Evolutionary conservation across 2,113 vertebrate species (phyloP).

Genomic region (Phalacrocorax aristotelis): DNA sequence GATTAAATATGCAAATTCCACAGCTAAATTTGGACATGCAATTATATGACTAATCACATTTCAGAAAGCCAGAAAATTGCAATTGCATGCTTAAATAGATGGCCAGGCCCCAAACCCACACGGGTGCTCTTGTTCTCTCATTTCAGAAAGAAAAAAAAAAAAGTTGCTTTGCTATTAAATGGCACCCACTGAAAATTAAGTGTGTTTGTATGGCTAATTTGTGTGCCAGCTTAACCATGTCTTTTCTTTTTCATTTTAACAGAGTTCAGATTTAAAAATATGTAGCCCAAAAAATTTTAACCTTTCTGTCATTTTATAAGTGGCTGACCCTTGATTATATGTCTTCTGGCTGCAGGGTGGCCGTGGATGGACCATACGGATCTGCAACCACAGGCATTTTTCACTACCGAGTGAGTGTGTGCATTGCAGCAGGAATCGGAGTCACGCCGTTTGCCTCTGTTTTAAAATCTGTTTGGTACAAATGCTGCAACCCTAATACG

Average conservation of each 20-base stretch:
- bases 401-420: conserved; percentile 74
- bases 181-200: conserved; percentile 7
- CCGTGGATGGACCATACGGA: conserved; percentile 80
- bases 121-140: conserved; percentile 18
- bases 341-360: conserved; percentile 67
- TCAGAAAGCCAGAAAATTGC: conserved; percentile 67
- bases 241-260: neutral
- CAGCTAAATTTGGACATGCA: conserved; percentile 66
- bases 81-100: conserved; percentile 66
- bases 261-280: neutral
- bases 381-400: conserved; percentile 73
- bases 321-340: neutral
- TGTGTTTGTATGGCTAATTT: neutral
- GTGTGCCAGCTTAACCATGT: neutral
- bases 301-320: neutral
- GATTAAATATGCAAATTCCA: conserved; percentile 67
- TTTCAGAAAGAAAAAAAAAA: neutral
- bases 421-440: conserved; percentile 80
- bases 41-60: conserved; percentile 70
- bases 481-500: conserved; percentile 42
- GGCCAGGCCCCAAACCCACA: conserved; percentile 42
- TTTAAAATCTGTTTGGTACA: conserved; percentile 81
- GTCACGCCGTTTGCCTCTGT: conserved; percentile 81
- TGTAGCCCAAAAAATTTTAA: neutral
- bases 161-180: conserved; percentile 22